Evolutionary conservation across 2,113 vertebrate species (phyloP).

Genomic region (Scolopax mira): DNA sequence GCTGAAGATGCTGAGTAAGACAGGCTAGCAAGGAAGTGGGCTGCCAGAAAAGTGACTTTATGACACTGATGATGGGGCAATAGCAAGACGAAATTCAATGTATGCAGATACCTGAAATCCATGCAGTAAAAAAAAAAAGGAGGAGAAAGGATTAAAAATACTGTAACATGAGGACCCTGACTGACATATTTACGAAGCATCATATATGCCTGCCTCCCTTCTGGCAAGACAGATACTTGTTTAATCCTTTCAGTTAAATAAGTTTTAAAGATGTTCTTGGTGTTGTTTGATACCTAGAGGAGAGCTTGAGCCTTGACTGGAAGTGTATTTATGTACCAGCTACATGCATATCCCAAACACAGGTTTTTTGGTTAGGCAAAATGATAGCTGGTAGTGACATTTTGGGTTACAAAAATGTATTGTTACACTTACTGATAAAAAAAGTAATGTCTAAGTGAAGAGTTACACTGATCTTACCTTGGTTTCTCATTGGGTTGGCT

Average conservation of each 20-base stretch:
- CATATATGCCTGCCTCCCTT: neutral
- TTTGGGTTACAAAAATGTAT: neutral
- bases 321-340: neutral
- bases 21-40: neutral
- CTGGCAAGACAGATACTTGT: neutral
- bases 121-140: neutral
- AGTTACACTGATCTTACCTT: slow-evolving; percentile 70
- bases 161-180: neutral
- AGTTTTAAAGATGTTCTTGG: neutral
- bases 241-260: neutral
- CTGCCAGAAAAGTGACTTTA: neutral
- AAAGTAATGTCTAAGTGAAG: neutral
- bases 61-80: neutral
- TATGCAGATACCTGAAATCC: neutral
- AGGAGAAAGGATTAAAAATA: neutral
- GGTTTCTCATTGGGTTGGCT: slow-evolving; percentile 83
- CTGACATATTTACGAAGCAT: neutral
- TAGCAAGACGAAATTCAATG: neutral
- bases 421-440: neutral
- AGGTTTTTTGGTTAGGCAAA: neutral
- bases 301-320: neutral
- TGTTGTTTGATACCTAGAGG: neutral
- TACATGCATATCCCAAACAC: rapidly evolving
- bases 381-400: neutral
- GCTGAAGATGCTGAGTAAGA: neutral